These are phyloP conservation scores for Bhutanitis thaidina DNA, from an alignment of 2,888 invertebrate genomes.

Conservation along the genomic window DNA sequence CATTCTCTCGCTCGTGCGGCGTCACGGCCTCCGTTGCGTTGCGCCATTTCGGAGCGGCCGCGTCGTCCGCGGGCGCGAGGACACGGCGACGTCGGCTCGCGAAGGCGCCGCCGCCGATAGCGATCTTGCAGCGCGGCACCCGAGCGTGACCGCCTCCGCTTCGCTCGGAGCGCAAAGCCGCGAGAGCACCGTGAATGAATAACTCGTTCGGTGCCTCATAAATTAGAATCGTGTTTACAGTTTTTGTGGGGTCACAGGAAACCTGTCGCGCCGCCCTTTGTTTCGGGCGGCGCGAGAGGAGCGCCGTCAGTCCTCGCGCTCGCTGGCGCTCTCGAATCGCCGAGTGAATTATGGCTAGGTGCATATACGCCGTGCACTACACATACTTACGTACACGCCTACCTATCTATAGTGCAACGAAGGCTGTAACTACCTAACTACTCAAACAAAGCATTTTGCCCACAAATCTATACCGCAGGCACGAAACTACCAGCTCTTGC, in stretches of 20 bases:
- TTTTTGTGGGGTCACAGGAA: constrained; percentile 61
- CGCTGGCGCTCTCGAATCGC: constrained; percentile 48
- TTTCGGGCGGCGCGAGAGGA: constrained; percentile 38
- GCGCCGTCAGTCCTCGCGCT: constrained; percentile 29
- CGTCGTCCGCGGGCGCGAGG: constrained; percentile 28
- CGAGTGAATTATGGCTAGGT: constrained; percentile 64
- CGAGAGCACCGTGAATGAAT: constrained; percentile 38
- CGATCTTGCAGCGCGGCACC: constrained; percentile 63
- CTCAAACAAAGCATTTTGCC: constrained; percentile 77
- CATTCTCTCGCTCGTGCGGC: constrained; percentile 74
- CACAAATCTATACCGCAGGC: constrained; percentile 61
- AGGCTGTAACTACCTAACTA: constrained; percentile 71
- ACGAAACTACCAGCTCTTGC: constrained; percentile 48
- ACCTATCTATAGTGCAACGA: constrained; percentile 65
- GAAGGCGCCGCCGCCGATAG: constrained; percentile 51
- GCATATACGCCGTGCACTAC: constrained; percentile 59
- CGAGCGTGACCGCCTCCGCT: constrained; percentile 70
- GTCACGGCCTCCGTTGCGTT: constrained; percentile 75
- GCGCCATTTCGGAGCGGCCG: constrained; percentile 61
- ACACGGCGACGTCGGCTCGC: constrained; percentile 56
- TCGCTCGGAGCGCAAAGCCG: constrained; percentile 18
- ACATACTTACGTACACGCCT: constrained; percentile 57
- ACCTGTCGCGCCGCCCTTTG: constrained; percentile 66
- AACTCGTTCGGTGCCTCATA: constrained; percentile 54
- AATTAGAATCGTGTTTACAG: constrained; percentile 73